These are phyloP conservation scores for Pseudoatta argentina DNA, from an alignment of 1,140 invertebrate species.

Conservation along the genomic window DNA sequence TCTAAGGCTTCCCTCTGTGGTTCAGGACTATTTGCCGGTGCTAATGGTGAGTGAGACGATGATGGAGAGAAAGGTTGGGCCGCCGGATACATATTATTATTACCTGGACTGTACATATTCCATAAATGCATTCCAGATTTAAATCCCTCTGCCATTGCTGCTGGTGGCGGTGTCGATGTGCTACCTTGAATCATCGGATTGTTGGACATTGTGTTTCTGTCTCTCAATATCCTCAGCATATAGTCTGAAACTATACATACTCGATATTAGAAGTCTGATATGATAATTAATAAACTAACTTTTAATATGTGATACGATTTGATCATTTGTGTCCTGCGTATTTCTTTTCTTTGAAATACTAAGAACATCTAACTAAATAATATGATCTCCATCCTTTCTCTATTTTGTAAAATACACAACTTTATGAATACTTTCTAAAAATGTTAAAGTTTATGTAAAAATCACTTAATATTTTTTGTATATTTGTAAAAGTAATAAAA, in stretches of 20 bases:
- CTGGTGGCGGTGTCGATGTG: slow-evolving; percentile 87
- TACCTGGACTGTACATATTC: slow-evolving; percentile 92
- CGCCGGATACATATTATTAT: slow-evolving; percentile 83
- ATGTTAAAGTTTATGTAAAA: too few species aligned
- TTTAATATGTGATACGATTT: too few species aligned
- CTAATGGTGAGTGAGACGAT: slow-evolving; percentile 80
- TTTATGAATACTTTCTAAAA: too few species aligned
- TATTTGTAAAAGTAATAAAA: too few species aligned
- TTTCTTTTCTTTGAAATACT: too few species aligned
- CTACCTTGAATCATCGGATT: slow-evolving; percentile 84
- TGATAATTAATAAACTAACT: slow-evolving; percentile 58
- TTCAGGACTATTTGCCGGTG: slow-evolving; percentile 81
- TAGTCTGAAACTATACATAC: slow-evolving; percentile 85
- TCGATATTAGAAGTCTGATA: slow-evolving; percentile 89
- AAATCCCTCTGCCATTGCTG: slow-evolving; percentile 87
- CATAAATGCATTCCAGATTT: slow-evolving; percentile 90
- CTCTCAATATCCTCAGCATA: slow-evolving; percentile 83
- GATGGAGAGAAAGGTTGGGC: slow-evolving; percentile 77
- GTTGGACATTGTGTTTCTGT: neutral
- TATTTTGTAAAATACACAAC: too few species aligned
- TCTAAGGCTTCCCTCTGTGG: slow-evolving; percentile 89
- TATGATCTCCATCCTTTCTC: too few species aligned
- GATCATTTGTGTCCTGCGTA: too few species aligned
- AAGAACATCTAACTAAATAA: too few species aligned
- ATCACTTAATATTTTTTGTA: too few species aligned